Evolutionary conservation across 2,113 vertebrate genomes (phyloP).

Genomic region (Ceyx margarethae): DNA sequence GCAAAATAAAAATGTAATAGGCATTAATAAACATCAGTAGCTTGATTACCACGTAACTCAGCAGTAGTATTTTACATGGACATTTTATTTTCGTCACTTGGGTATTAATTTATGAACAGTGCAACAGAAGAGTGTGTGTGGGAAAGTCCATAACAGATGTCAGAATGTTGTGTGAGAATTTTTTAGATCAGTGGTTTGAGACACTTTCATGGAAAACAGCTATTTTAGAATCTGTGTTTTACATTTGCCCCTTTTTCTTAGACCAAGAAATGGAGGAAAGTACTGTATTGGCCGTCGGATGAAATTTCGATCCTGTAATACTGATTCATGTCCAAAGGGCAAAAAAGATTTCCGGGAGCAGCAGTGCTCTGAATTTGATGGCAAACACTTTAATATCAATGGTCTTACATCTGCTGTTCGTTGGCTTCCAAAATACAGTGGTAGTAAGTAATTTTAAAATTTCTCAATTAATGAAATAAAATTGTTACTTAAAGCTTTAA

Average conservation of each 20-base stretch:
- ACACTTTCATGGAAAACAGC: not conserved
- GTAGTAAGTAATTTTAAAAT: conserved; percentile 82
- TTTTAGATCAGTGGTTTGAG: not conserved
- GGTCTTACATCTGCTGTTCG: conserved; percentile 88
- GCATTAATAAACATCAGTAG: not conserved
- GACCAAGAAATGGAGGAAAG: conserved; percentile 91
- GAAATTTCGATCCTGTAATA: conserved; percentile 97
- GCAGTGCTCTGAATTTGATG: conserved; percentile 93
- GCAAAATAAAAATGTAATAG: not conserved
- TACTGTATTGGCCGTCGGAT: conserved; percentile 95
- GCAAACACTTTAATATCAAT: conserved; percentile 96
- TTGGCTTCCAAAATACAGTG: conserved; percentile 97
- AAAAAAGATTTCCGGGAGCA: conserved; percentile 90
- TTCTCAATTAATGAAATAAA: not conserved
- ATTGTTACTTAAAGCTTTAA: not conserved
- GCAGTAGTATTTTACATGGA: not conserved
- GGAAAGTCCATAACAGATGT: not conserved
- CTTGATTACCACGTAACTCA: not conserved
- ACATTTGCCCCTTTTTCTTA: conserved; percentile 65
- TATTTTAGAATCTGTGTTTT: conserved; percentile 26
- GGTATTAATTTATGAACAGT: not conserved
- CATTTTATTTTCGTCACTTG: not conserved
- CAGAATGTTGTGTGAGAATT: not conserved
- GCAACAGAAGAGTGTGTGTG: not conserved
- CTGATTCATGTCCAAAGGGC: conserved; percentile 90